Evolutionary conservation across 2,888 invertebrate species (phyloP), one percentile per base, ranked within the genome.

Genomic region (Scotopteryx bipunctaria): DNA sequence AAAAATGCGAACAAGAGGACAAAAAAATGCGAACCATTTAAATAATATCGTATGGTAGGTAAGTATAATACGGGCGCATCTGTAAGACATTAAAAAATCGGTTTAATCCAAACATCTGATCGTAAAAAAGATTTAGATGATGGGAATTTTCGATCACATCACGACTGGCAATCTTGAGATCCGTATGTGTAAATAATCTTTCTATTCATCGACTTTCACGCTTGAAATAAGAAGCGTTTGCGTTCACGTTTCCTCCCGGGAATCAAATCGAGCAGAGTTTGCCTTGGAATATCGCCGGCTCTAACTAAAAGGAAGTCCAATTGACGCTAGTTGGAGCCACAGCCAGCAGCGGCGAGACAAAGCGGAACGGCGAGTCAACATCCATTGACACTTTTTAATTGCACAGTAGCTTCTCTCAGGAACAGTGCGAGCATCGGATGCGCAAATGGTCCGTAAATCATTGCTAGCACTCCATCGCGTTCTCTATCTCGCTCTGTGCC

Each of bases 401-500:
- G 76, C 63, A 69, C 66, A 59, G 63, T 66, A 60, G 64, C 61
- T 58, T 64, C 63, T 63, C 62, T 61, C 67, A 60, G 69, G 64
- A 67, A 67, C 68, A 64, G 62, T 60, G 65, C 72, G 61, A 67
- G 71, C 73, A 68, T 67, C 70, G 75, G 71, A 74, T 69, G 70
- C 64, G 68, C 70, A 69, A 78, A 76, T 73, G 70, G 70, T 67
- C 62, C 71, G 71, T 79, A 76, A 82, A 82, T 81, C 80, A 82
- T 81, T 72, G 70, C 69, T 69, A 61, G 61, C 62, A 64, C 64
- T 67, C 70, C 66, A 66, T 71, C 70, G 76, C 72, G 67, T 71
- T 73, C 67, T 71, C 66, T 69, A 69, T 71, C 73, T 69, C 70
- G 63, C 60, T 67, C 62, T 67, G 61, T 67, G 64, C 67, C 68